These are phyloP conservation scores for Colossoma macropomum DNA, from an alignment of 2,113 vertebrate species.

Conservation along the genomic window DNA sequence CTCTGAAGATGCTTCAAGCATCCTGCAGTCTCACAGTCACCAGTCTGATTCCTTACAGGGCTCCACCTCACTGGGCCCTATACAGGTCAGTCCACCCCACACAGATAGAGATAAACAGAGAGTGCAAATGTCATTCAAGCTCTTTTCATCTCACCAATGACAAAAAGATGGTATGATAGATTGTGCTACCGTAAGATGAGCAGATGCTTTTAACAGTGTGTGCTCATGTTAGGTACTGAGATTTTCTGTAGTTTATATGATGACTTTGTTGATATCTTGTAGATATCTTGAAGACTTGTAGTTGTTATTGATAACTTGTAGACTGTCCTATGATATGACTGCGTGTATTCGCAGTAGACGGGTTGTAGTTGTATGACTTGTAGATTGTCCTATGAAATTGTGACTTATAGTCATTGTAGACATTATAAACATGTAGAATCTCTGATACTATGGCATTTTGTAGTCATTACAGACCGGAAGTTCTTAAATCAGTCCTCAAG, in stretches of 20 bases:
- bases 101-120: neutral
- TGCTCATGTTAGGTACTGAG: no score
- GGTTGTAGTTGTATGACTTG: neutral
- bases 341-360: neutral
- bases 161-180: no score
- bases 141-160: neutral
- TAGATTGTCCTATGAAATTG: neutral
- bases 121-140: neutral
- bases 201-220: no score
- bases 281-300: neutral
- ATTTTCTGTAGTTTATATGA: no score
- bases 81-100: conserved; percentile 66
- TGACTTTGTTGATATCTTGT: no score
- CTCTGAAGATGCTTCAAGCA: conserved; percentile 71
- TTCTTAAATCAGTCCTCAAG: no score
- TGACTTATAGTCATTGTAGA: neutral
- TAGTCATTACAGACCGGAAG: neutral
- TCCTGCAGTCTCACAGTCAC: conserved; percentile 72
- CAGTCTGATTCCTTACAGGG: conserved; percentile 70
- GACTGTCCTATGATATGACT: neutral
- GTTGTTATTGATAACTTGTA: neutral
- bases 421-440: neutral
- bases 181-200: no score
- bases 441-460: neutral
- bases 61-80: conserved; percentile 65